Evolutionary conservation across 2,888 invertebrate species (phyloP).

Genomic region (Dusona sp.): DNA sequence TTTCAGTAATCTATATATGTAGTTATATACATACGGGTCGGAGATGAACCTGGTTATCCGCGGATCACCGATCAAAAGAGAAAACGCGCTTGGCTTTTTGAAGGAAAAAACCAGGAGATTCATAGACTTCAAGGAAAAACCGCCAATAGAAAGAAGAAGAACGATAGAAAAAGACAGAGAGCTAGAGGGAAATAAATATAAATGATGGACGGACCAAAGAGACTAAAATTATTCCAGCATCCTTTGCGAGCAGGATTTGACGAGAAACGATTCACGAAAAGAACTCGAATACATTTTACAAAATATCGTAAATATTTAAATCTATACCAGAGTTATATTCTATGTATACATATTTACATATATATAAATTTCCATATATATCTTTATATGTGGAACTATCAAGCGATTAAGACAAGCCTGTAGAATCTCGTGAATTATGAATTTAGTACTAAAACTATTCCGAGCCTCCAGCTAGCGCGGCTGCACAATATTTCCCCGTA

Average conservation of each 20-base stretch:
- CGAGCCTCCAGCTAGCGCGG: background rate
- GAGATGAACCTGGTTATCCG: constrained; percentile 71
- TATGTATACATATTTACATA: background rate
- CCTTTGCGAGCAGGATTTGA: constrained; percentile 17
- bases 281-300: constrained; percentile 12
- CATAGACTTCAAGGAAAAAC: background rate
- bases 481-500: background rate
- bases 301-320: constrained; percentile 24
- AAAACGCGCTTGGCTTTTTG: constrained; percentile 66
- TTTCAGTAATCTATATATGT: constrained; percentile 14
- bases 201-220: constrained; percentile 33
- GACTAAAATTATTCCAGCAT: constrained; percentile 58
- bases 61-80: constrained; percentile 77
- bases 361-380: background rate
- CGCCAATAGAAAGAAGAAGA: constrained; percentile 61
- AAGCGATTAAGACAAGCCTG: background rate
- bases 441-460: background rate
- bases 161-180: constrained; percentile 62
- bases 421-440: background rate
- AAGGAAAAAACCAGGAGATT: background rate
- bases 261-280: constrained; percentile 24
- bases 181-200: constrained; percentile 34
- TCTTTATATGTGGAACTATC: background rate
- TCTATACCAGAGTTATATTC: background rate
- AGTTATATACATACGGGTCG: constrained; percentile 5